phyloP scores from a whole-genome alignment of 2,888 invertebrate genomes.

The Hyposoter dolosus region DNA sequence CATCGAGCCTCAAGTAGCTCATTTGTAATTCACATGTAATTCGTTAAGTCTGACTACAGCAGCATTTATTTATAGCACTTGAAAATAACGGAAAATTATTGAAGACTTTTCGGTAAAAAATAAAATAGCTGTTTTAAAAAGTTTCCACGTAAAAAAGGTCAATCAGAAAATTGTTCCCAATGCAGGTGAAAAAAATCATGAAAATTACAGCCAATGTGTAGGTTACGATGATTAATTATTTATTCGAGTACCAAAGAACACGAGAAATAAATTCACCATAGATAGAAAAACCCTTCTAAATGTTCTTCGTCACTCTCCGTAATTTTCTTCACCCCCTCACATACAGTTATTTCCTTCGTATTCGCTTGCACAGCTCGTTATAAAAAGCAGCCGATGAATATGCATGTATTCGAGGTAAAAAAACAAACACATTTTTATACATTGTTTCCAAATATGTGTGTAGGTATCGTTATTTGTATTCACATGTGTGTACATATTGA shows the following conservation, averaged over 20 bases:
- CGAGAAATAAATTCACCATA: slow-evolving; percentile 23
- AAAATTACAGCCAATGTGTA: background rate
- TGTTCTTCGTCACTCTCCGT: background rate
- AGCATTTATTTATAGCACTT: background rate
- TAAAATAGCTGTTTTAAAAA: background rate
- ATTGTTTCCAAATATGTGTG: slow-evolving; percentile 4
- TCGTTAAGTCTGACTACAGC: background rate
- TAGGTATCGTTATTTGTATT: slow-evolving; percentile 1
- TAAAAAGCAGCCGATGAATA: slow-evolving; percentile 75
- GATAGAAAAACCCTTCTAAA: background rate
- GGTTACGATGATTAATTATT: slow-evolving; percentile 1
- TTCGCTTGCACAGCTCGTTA: slow-evolving; percentile 68
- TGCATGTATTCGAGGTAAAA: slow-evolving; percentile 68
- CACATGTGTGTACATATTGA: background rate
- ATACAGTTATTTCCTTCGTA: slow-evolving; percentile 59
- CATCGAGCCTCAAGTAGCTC: slow-evolving; percentile 45
- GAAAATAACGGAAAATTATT: background rate
- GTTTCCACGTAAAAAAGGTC: background rate
- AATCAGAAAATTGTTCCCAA: too few relatives aligned
- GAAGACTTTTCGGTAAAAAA: too few relatives aligned
- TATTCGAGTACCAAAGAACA: slow-evolving; percentile 10
- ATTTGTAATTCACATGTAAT: slow-evolving; percentile 47
- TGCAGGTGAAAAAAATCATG: background rate
- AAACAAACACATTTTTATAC: background rate
- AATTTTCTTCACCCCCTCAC: slow-evolving; percentile 9